phyloP scores from a whole-genome alignment of 1,140 invertebrate species.

The Melipona quadrifasciata region DNA sequence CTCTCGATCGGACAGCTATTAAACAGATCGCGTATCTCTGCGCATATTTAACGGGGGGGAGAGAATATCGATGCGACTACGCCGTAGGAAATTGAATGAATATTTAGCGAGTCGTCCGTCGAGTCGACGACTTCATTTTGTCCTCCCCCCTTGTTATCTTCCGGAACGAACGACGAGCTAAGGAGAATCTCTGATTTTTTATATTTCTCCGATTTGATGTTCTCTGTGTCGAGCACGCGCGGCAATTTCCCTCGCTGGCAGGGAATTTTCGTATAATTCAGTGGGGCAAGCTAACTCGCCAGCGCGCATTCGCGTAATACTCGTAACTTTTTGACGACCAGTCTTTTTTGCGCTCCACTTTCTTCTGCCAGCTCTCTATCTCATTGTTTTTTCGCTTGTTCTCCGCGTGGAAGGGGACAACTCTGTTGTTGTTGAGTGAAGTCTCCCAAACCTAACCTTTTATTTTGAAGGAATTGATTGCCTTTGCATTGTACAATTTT shows the following conservation, averaged over 20 bases:
- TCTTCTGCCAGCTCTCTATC: background rate
- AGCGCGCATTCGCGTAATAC: background rate
- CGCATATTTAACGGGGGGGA: slow-evolving; percentile 8
- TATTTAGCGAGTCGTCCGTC: background rate
- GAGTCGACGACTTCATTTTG: background rate
- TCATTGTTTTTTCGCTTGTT: background rate
- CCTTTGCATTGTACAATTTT: too few species aligned
- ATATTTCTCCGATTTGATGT: background rate
- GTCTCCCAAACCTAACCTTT: too few species aligned
- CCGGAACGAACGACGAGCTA: background rate
- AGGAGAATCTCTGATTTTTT: background rate
- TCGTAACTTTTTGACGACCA: background rate
- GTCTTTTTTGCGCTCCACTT: background rate
- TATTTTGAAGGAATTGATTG: too few species aligned
- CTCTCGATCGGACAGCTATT: background rate
- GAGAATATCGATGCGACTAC: background rate
- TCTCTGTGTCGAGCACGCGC: background rate
- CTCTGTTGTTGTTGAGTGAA: too few species aligned
- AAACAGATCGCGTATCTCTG: slow-evolving; percentile 12
- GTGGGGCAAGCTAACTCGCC: background rate
- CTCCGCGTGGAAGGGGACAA: too few species aligned
- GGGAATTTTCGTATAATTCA: background rate
- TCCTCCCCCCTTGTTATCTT: background rate
- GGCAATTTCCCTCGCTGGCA: background rate
- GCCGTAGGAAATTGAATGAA: background rate